Percentiles rank a stretch among this genome's conserved stretches.
These are phyloP conservation scores for Drosophila neoperkinsi DNA, from an alignment of 2,888 invertebrate species.

Conservation along the genomic window DNA sequence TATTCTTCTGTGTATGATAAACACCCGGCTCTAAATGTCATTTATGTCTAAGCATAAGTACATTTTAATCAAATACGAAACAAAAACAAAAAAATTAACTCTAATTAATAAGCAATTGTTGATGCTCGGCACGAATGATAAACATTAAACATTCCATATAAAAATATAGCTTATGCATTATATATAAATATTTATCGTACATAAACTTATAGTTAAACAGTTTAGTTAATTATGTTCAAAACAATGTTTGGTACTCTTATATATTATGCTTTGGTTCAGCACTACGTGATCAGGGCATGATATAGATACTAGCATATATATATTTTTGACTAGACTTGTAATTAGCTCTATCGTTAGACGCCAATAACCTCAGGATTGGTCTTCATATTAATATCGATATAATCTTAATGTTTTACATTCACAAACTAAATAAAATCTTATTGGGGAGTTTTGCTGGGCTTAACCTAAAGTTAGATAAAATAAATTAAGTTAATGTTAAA, in stretches of 20 bases:
- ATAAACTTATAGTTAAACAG: conserved; percentile 15
- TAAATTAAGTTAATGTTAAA: neutral
- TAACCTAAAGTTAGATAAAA: neutral
- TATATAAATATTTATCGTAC: conserved; percentile 20
- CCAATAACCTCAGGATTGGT: conserved; percentile 79
- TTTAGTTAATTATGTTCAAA: conserved; percentile 31
- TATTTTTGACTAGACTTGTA: conserved; percentile 27
- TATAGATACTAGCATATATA: conserved; percentile 52
- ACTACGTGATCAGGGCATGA: conserved; percentile 60
- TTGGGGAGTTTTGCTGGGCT: neutral
- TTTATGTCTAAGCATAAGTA: conserved; percentile 34
- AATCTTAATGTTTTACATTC: conserved; percentile 15
- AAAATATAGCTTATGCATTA: conserved; percentile 13
- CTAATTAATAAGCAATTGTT: conserved; percentile 72
- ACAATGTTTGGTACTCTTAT: neutral
- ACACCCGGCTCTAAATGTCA: conserved; percentile 43
- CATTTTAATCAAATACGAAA: conserved; percentile 60
- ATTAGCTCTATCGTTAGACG: conserved; percentile 62
- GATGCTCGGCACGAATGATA: conserved; percentile 67
- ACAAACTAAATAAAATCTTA: neutral
- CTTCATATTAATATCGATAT: conserved; percentile 56
- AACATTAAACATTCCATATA: conserved; percentile 40
- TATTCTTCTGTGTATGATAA: conserved; percentile 69
- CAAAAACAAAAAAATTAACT: neutral
- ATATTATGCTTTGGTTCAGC: conserved; percentile 27